Percentiles rank a stretch among this genome's conserved stretches.
phyloP scores from a whole-genome alignment of 53 echinoderm and acorn worm species.

The Echinometra lucunter region DNA sequence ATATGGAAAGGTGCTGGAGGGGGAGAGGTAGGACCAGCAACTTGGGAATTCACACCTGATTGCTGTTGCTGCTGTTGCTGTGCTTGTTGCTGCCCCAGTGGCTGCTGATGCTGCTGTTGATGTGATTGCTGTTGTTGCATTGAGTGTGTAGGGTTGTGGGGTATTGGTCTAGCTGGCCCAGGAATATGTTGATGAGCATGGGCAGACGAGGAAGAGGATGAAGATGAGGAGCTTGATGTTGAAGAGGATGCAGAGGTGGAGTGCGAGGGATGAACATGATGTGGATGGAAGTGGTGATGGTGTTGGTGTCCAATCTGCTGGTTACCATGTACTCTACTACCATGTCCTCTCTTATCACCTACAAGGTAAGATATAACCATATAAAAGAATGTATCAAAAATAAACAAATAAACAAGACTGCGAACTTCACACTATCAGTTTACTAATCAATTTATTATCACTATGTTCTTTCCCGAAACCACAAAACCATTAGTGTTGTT shows the following conservation, averaged over 20 bases:
- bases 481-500: background rate
- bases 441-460: too few species aligned
- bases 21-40: background rate
- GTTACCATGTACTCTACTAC: conserved; percentile 29
- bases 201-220: conserved; percentile 39
- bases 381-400: background rate
- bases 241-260: conserved; percentile 51
- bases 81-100: background rate
- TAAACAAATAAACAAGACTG: background rate
- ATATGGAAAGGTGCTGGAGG: conserved; percentile 52
- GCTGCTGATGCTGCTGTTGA: conserved; percentile 32
- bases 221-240: conserved; percentile 27
- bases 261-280: conserved; percentile 27
- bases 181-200: background rate
- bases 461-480: too few species aligned
- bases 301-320: conserved; percentile 54
- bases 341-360: conserved; percentile 56
- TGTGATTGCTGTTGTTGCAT: conserved; percentile 57
- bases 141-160: conserved; percentile 61
- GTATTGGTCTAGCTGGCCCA: conserved; percentile 63
- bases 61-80: conserved; percentile 50
- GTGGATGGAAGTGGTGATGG: conserved; percentile 65
- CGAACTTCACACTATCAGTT: too few species aligned
- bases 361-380: background rate
- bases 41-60: background rate